Conservation (phyloP, 92 coral and sea anemone species). For the Galaxea fascicularis region DNA sequence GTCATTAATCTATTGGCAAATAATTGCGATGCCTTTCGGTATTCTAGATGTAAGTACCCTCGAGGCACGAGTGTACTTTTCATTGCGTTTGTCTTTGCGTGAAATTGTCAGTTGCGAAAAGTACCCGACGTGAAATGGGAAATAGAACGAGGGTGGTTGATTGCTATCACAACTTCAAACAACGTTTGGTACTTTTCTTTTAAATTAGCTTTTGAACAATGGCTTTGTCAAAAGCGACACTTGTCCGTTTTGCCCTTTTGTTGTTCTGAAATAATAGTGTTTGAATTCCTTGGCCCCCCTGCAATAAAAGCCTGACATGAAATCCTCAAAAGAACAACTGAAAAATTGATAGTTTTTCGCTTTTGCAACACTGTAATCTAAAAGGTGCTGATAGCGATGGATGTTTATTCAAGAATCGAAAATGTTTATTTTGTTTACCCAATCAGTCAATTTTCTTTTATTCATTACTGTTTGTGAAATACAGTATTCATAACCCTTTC, state of each 20-base stretch:
- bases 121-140: slow-evolving; percentile 39
- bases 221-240: slow-evolving; percentile 13
- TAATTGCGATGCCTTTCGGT: slow-evolving; percentile 23
- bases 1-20: slow-evolving; percentile 34
- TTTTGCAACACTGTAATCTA: slow-evolving; percentile 18
- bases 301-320: slow-evolving; percentile 11
- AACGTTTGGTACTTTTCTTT: slow-evolving; percentile 27
- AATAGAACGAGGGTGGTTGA: slow-evolving; percentile 21
- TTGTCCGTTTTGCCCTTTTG: slow-evolving; percentile 6
- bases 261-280: slow-evolving; percentile 14
- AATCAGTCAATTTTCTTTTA: neutral
- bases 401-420: slow-evolving; percentile 32
- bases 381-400: neutral
- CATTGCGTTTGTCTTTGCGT: slow-evolving; percentile 7
- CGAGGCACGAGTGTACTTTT: slow-evolving; percentile 26
- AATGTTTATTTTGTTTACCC: slow-evolving; percentile 40
- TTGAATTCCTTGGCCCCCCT: slow-evolving; percentile 28
- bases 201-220: slow-evolving; percentile 31
- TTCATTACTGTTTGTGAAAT: neutral
- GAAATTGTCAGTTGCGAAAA: slow-evolving; percentile 41
- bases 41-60: slow-evolving; percentile 4
- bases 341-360: neutral
- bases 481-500: neutral
- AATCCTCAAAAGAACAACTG: neutral
- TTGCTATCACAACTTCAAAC: slow-evolving; percentile 42